Evolutionary conservation across 2,888 invertebrate species (phyloP).

Genomic region (Macrosoma leucophasiata): DNA sequence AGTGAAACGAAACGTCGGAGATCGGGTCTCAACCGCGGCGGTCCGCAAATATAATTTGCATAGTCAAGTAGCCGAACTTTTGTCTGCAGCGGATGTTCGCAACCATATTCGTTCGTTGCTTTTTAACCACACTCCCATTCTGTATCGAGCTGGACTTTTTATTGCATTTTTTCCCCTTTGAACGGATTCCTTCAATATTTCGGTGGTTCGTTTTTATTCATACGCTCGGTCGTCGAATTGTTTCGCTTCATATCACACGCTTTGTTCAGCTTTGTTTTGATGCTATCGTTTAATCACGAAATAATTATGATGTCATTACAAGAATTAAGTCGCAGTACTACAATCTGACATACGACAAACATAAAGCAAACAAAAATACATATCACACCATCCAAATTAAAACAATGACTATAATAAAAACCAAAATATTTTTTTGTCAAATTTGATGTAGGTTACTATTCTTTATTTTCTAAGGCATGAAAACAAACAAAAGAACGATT

Average conservation of each 20-base stretch:
- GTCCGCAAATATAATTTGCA: conserved; percentile 78
- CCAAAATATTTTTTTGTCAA: no score
- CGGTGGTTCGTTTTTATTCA: conserved; percentile 72
- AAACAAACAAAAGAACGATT: no score
- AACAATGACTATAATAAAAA: no score
- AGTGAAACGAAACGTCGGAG: conserved; percentile 72
- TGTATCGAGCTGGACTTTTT: conserved; percentile 65
- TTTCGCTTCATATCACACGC: conserved; percentile 61
- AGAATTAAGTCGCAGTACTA: no score
- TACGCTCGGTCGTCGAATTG: conserved; percentile 69
- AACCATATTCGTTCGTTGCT: conserved; percentile 73
- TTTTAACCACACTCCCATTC: conserved; percentile 71
- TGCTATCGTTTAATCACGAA: conserved; percentile 22
- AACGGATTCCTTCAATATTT: conserved; percentile 75
- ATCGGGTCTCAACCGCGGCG: conserved; percentile 67
- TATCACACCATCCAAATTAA: no score
- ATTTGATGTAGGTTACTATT: no score
- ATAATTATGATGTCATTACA: no score
- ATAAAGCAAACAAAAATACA: no score
- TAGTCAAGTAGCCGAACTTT: conserved; percentile 74
- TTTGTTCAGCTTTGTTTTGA: conserved; percentile 38
- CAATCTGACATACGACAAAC: not conserved
- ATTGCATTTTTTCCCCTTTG: conserved; percentile 74
- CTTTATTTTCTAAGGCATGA: no score
- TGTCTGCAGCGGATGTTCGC: conserved; percentile 72